Base-by-base conservation (phyloP, 2,888 invertebrate genomes). In the Chaitophorus viminalis region DNA sequence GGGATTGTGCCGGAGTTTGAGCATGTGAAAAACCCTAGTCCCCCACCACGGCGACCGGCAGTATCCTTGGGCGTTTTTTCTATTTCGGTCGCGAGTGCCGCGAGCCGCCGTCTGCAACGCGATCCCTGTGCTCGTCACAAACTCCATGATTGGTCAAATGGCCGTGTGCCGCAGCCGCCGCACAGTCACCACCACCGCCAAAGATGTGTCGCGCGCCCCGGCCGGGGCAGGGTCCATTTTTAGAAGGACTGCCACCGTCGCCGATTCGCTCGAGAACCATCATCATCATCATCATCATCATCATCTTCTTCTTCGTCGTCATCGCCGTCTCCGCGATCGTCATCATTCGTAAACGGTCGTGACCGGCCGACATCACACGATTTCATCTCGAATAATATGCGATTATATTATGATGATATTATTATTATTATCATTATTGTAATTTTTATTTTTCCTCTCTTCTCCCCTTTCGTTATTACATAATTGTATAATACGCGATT, bases 111-210 rank as follows among this genome's bases (percentile, higher is more conserved):
- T 78, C 87, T 87, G 87, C 87, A 87, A 87, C 87, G 87, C 87
- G 87, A 87, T 87, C 87, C 87, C 79, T 81, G 79, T 87, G 60
- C 87, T 74, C 81, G 79, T 81, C 79, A 18, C 79, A 70, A 87
- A 87, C 74, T 87, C 87, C 87, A 87, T 87, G 87, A 87, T 87
- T 87, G 87, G 87, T 87, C 81, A 87, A 87, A 81, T n/a, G 68
- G 68, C 46, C 21, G 21, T 31, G 60, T 31, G 60, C 33, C 54
- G 74, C 52, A 31, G 54, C 31, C 39, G 46, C 72, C 25, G 54
- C 39, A 39, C 54, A 9, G 33, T n/a, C 82, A 8, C 46, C 82
- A 39, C 33, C 72, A 54, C 36, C 75, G 36, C 74, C 46, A 14
- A 46, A 46, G 46, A 46, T 3, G 82, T 70, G 9, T 36, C 46